A percentile compares a stretch with the other conserved stretches of the same genome.
Conservation (phyloP, 2,888 invertebrate species). For the Ceratothoa steindachneri region DNA sequence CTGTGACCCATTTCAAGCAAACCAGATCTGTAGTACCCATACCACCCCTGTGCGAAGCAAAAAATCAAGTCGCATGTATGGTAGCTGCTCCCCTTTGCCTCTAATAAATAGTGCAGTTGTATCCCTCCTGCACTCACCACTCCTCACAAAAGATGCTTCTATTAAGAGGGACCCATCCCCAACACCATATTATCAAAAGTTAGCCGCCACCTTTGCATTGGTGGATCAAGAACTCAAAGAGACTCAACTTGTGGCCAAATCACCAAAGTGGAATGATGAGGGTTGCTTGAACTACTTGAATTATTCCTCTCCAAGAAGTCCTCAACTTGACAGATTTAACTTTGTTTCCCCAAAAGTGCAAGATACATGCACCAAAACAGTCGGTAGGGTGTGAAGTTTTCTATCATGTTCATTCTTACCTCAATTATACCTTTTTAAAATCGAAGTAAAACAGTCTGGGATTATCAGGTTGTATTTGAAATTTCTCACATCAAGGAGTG, state of each 20-base stretch:
- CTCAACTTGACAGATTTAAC: no score
- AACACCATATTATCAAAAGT: constrained; percentile 37
- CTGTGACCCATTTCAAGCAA: constrained; percentile 20
- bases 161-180: constrained; percentile 33
- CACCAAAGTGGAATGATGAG: constrained; percentile 9
- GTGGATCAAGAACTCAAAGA: constrained; percentile 39
- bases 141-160: background rate
- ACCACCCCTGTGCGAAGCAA: constrained; percentile 24
- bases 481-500: no score
- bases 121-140: background rate
- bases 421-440: no score
- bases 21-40: constrained; percentile 28
- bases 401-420: no score
- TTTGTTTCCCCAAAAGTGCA: constrained; percentile 12
- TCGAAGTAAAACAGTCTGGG: no score
- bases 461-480: no score
- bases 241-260: no score
- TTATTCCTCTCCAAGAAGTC: no score
- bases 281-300: constrained; percentile 25
- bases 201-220: constrained; percentile 32
- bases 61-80: background rate
- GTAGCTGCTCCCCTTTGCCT: background rate
- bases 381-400: no score
- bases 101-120: background rate
- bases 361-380: no score